A percentile compares a stretch with the other conserved stretches of the same genome.
phyloP scores from a whole-genome alignment of 2,888 invertebrate species.

The Ormyrus nitidulus region DNA sequence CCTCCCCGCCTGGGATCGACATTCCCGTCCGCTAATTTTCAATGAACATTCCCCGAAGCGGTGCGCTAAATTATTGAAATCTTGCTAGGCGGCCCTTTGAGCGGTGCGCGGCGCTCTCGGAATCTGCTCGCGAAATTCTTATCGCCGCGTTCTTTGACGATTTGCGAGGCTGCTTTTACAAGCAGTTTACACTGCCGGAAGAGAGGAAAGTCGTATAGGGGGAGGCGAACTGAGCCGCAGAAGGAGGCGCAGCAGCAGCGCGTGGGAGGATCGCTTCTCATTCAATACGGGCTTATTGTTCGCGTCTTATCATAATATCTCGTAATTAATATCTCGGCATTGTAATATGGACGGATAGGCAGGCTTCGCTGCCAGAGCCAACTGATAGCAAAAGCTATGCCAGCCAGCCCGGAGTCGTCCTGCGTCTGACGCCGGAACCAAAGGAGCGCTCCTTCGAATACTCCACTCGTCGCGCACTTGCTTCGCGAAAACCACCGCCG shows the following conservation, averaged over 20 bases:
- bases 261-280: conserved; percentile 59
- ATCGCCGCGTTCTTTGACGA: not conserved
- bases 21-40: conserved; percentile 45
- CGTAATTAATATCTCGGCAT: conserved; percentile 76
- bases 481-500: conserved; percentile 54
- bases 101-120: not conserved
- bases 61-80: no score
- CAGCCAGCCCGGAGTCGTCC: conserved; percentile 57
- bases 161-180: conserved; percentile 17
- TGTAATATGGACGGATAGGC: conserved; percentile 75
- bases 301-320: conserved; percentile 75
- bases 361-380: conserved; percentile 73
- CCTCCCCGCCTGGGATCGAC: conserved; percentile 37
- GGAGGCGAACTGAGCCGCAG: conserved; percentile 4
- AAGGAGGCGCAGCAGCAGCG: conserved; percentile 12
- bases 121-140: not conserved
- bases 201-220: conserved; percentile 15
- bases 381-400: conserved; percentile 73
- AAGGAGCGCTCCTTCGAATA: conserved; percentile 63
- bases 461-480: conserved; percentile 56
- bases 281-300: conserved; percentile 76
- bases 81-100: not conserved
- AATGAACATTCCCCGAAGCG: conserved; percentile 33
- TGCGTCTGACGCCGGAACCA: conserved; percentile 63
- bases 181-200: conserved; percentile 41